Conservation (phyloP, 2,888 invertebrate genomes). For the Drepanosiphum platanoidis region DNA sequence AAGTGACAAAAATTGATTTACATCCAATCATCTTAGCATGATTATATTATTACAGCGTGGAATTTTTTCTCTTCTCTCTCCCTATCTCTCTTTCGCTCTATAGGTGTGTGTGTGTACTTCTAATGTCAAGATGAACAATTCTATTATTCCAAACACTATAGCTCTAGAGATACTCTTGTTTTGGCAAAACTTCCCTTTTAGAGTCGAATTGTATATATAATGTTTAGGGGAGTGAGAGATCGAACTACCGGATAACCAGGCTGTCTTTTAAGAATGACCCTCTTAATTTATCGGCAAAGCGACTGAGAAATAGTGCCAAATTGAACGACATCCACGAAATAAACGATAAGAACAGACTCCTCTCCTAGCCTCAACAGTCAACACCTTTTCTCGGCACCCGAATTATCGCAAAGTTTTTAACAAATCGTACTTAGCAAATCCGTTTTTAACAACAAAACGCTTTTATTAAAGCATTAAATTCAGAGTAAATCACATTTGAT, state of each 20-base stretch:
- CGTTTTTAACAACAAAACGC: too few species aligned
- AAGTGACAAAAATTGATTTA: too few species aligned
- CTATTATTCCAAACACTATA: not conserved
- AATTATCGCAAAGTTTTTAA: constrained; percentile 4
- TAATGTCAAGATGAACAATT: not conserved
- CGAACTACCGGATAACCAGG: constrained; percentile 32
- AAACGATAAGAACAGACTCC: constrained; percentile 39
- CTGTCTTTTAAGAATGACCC: constrained; percentile 39
- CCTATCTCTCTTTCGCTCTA: not conserved
- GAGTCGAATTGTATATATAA: constrained; percentile 2
- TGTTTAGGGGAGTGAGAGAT: constrained; percentile 7
- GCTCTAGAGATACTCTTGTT: not conserved
- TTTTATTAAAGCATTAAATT: too few species aligned
- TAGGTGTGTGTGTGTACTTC: not conserved
- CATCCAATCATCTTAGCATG: too few species aligned
- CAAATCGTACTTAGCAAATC: too few species aligned
- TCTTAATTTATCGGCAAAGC: constrained; percentile 43
- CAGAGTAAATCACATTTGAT: too few species aligned
- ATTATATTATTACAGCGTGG: too few species aligned
- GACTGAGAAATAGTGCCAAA: constrained; percentile 47
- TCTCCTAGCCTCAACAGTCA: not conserved
- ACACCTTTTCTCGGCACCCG: not conserved
- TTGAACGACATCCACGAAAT: constrained; percentile 48
- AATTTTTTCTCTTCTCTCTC: not conserved
- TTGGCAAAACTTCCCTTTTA: constrained; percentile 31